Percentiles rank a stretch among this genome's conserved stretches.
phyloP scores from a whole-genome alignment of 2,797 vertebrate genomes.

The Linurgus olivaceus region DNA sequence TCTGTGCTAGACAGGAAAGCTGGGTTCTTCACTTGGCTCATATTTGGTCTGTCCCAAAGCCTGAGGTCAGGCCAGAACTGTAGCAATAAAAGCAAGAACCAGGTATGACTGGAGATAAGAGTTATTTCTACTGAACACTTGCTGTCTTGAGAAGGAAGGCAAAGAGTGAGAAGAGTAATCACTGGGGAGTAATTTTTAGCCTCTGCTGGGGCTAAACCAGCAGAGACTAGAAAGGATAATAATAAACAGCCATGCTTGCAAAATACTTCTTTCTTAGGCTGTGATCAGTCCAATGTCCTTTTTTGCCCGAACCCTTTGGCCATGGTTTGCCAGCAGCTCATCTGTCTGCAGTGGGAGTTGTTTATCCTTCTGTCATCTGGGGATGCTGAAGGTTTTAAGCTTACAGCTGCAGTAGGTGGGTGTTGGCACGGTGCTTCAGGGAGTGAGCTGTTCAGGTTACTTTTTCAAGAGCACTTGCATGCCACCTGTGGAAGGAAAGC shows the following conservation, averaged over 20 bases:
- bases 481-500: not conserved
- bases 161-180: not conserved
- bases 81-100: not conserved
- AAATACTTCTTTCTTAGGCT: not conserved
- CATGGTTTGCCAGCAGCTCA: not conserved
- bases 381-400: not conserved
- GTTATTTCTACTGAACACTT: not conserved
- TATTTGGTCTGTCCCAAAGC: not conserved
- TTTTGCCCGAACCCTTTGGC: not conserved
- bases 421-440: not conserved
- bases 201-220: not conserved
- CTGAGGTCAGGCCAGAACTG: not conserved
- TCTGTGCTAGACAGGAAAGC: not conserved
- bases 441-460: not conserved
- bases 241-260: not conserved
- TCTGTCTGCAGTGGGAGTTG: not conserved
- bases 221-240: not conserved
- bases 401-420: not conserved
- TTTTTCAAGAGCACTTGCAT: not conserved
- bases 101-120: not conserved
- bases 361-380: not conserved
- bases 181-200: no score
- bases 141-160: not conserved
- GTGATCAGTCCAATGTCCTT: not conserved
- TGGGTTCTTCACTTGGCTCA: accelerated